Conservation (phyloP, 2,797 vertebrate genomes). For the Leucoraja ocellata region DNA sequence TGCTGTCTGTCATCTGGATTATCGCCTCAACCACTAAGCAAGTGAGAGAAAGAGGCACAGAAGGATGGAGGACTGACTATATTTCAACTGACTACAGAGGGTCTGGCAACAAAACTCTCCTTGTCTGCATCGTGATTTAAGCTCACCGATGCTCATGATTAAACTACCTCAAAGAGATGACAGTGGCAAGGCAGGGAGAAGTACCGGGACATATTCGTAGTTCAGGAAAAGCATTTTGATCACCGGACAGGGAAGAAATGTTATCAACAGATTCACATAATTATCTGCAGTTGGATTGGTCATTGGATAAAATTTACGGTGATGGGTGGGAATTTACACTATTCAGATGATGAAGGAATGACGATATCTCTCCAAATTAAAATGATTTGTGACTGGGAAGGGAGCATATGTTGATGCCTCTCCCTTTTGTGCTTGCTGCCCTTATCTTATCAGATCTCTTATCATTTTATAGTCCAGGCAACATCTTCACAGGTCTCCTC, state of each 20-base stretch:
- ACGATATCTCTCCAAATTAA: too few species aligned
- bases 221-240: background rate
- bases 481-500: too few species aligned
- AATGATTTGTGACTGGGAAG: too few species aligned
- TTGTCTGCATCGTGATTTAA: background rate
- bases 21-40: too few species aligned
- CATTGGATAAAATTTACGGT: background rate
- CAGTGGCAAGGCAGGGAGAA: background rate
- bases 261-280: background rate
- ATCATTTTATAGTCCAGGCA: too few species aligned
- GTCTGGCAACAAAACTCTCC: background rate
- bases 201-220: background rate
- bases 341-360: too few species aligned
- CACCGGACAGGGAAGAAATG: background rate
- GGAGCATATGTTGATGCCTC: too few species aligned
- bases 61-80: background rate
- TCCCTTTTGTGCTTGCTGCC: too few species aligned
- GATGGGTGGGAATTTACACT: too few species aligned
- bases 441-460: too few species aligned
- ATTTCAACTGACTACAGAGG: background rate
- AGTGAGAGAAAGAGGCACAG: background rate
- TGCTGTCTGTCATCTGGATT: background rate
- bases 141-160: background rate
- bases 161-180: background rate
- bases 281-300: background rate